Percentiles rank a stretch among this genome's conserved stretches.
These are phyloP conservation scores for Calypte anna DNA, from an alignment of 2,113 vertebrate species.

Conservation along the genomic window DNA sequence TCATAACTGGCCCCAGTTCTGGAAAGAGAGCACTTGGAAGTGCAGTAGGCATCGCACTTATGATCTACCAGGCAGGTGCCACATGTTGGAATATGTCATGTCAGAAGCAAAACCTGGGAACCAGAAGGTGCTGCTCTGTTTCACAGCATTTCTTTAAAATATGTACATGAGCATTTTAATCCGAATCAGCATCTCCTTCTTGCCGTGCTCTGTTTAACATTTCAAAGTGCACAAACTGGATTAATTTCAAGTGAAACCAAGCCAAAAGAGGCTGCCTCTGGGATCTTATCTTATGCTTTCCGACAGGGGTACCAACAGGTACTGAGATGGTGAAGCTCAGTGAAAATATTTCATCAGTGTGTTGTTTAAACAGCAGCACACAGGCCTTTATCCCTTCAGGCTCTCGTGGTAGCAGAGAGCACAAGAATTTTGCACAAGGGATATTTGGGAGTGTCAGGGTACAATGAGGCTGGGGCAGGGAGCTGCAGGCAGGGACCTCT, in stretches of 20 bases:
- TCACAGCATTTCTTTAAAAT: neutral
- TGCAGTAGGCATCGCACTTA: neutral
- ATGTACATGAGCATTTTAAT: neutral
- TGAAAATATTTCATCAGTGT: neutral
- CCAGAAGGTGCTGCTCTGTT: neutral
- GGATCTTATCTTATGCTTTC: neutral
- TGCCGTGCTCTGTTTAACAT: neutral
- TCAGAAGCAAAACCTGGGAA: neutral
- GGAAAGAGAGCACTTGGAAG: neutral
- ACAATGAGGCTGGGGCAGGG: no score
- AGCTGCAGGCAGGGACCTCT: neutral
- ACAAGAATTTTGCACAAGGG: neutral
- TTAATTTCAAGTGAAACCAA: neutral
- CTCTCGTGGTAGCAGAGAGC: neutral
- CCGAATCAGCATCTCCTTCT: neutral
- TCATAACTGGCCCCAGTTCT: no score
- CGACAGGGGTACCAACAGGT: neutral
- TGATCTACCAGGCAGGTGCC: neutral
- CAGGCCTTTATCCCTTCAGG: neutral
- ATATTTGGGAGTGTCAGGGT: no score
- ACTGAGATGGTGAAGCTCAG: neutral
- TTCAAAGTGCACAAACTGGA: neutral
- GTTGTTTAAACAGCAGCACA: neutral
- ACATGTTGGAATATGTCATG: neutral
- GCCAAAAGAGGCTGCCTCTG: neutral